A percentile compares a stretch with the other conserved stretches of the same genome.
Conservation (phyloP, 2,797 vertebrate genomes). For the Dipus sagitta region DNA sequence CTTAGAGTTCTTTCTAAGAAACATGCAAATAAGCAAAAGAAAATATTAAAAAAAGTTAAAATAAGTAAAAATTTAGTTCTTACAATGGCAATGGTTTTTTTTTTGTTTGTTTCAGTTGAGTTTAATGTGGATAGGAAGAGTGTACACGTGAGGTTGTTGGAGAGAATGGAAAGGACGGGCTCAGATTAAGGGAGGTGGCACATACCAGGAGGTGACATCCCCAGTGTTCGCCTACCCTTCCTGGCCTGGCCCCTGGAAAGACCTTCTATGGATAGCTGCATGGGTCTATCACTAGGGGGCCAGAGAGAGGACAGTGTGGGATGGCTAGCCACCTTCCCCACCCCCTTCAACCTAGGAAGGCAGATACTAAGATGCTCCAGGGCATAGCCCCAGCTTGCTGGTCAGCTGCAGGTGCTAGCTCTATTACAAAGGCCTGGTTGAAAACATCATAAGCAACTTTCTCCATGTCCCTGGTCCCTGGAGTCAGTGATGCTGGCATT, state of each 20-base stretch:
- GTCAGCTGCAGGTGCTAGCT: not conserved
- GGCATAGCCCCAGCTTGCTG: not conserved
- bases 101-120: constrained; percentile 30
- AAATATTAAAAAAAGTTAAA: not conserved
- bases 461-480: constrained; percentile 25
- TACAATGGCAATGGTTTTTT: not conserved
- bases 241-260: constrained; percentile 10
- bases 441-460: not conserved
- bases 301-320: constrained; percentile 10
- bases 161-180: constrained; percentile 1
- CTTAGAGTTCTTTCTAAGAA: not conserved
- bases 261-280: not conserved
- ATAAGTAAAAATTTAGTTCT: constrained; percentile 11
- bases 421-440: not conserved
- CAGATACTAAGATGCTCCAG: not conserved
- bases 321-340: not conserved
- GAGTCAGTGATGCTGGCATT: not conserved
- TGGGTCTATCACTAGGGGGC: not conserved
- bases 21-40: constrained; percentile 26
- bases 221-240: not conserved
- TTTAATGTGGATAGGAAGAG: constrained; percentile 76
- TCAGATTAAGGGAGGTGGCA: constrained; percentile 2
- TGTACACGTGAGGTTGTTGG: not conserved
- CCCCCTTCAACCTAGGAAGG: not conserved
- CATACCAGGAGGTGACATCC: not conserved